Conservation (phyloP, 2,797 vertebrate genomes). For the Fistularia commersonii region DNA sequence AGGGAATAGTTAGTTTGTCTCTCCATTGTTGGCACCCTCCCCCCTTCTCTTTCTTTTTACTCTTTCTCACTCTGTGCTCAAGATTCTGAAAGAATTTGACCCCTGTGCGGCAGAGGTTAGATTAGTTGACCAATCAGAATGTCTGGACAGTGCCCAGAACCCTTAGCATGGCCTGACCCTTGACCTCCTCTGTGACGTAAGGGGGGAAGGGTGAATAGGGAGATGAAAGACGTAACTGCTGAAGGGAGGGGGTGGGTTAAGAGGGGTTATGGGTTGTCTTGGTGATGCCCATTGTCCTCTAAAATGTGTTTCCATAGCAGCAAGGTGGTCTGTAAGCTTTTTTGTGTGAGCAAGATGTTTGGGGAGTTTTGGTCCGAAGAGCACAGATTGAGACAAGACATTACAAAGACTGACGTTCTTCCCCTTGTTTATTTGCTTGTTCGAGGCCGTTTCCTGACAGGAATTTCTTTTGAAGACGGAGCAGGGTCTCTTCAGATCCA, state of each 20-base stretch:
- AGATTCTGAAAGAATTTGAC: constrained; percentile 84
- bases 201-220: constrained; percentile 78
- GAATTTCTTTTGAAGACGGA: constrained; percentile 56
- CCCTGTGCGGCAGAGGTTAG: constrained; percentile 73
- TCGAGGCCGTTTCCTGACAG: constrained; percentile 46
- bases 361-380: constrained; percentile 67
- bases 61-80: constrained; percentile 73
- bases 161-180: constrained; percentile 77
- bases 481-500: constrained; percentile 38
- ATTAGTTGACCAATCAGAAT: constrained; percentile 80
- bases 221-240: constrained; percentile 80
- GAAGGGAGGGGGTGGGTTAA: constrained; percentile 78
- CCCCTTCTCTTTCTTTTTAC: constrained; percentile 59
- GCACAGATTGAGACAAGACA: constrained; percentile 72
- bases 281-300: constrained; percentile 80
- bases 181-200: constrained; percentile 76
- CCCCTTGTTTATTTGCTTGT: constrained; percentile 60
- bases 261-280: constrained; percentile 82
- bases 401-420: constrained; percentile 57
- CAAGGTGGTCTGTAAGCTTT: constrained; percentile 79
- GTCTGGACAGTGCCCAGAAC: constrained; percentile 79
- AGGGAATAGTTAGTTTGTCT: constrained; percentile 76
- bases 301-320: constrained; percentile 78
- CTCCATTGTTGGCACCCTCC: constrained; percentile 74
- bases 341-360: constrained; percentile 73